Conservation (phyloP, 2,888 invertebrate species). For the Lamellibrachia columna region DNA sequence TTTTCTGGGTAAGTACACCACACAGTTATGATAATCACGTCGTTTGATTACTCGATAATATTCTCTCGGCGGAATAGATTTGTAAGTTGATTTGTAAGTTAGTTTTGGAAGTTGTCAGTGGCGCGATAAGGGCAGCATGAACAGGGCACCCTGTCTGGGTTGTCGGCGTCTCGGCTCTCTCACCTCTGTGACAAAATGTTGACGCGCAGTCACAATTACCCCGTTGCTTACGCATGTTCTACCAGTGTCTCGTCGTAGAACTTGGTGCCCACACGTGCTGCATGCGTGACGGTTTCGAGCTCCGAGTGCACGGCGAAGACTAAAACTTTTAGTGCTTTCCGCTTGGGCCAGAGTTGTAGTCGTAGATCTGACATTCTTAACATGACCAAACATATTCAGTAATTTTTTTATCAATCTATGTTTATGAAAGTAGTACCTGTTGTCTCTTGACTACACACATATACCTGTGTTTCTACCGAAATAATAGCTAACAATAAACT, state of each 20-base stretch:
- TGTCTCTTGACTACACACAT: no score
- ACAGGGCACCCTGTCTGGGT: background rate
- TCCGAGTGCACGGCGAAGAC: background rate
- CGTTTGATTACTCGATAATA: background rate
- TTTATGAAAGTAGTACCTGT: no score
- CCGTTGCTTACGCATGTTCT: background rate
- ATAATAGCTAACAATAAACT: no score
- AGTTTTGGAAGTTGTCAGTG: background rate
- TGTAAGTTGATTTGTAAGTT: background rate
- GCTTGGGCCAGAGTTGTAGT: no score
- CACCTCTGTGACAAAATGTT: background rate
- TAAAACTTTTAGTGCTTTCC: background rate
- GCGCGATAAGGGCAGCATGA: background rate
- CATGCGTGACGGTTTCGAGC: background rate
- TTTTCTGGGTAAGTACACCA: constrained; percentile 16
- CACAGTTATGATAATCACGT: background rate
- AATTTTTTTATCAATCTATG: no score
- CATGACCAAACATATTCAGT: no score
- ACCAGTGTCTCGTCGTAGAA: background rate
- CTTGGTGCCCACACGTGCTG: background rate
- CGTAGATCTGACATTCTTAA: no score
- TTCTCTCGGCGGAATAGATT: background rate
- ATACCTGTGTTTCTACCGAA: no score
- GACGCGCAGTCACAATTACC: background rate
- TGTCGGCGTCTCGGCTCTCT: background rate